Conservation (phyloP, 2,888 invertebrate genomes). For the Rhingia rostrata region DNA sequence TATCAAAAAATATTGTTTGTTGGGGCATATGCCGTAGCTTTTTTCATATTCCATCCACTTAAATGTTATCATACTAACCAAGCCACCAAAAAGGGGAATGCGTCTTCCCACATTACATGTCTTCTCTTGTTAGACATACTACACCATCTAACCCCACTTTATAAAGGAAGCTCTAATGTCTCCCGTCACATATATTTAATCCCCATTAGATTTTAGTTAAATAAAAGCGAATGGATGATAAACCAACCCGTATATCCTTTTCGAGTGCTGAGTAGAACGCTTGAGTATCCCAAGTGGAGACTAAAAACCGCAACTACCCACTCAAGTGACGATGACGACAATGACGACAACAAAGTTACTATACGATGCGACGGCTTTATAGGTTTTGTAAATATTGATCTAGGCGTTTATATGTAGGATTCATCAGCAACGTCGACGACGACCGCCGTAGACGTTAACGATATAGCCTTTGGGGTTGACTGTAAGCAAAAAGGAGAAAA, state of each 20-base stretch:
- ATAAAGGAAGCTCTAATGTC: not conserved
- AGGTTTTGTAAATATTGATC: constrained; percentile 63
- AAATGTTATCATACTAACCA: too few relatives aligned
- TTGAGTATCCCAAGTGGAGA: constrained; percentile 41
- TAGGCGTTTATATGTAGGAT: constrained; percentile 7
- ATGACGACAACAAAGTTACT: not conserved
- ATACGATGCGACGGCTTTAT: constrained; percentile 56
- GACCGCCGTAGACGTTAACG: not conserved
- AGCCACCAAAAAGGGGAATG: too few relatives aligned
- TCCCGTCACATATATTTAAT: constrained; percentile 1
- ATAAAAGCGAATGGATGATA: constrained; percentile 19
- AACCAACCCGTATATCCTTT: constrained; percentile 3
- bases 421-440: constrained; percentile 1
- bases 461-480: constrained; percentile 19
- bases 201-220: constrained; percentile 16
- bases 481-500: constrained; percentile 14
- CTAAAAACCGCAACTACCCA: constrained; percentile 30
- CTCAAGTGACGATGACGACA: constrained; percentile 12
- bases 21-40: too few relatives aligned
- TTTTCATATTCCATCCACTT: too few relatives aligned
- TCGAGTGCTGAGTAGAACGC: constrained; percentile 16
- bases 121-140: constrained; percentile 3
- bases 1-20: too few relatives aligned
- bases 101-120: too few relatives aligned
- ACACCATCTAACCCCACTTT: not conserved